phyloP scores from a whole-genome alignment of 2,888 invertebrate species.

The Galeruca laticollis region DNA sequence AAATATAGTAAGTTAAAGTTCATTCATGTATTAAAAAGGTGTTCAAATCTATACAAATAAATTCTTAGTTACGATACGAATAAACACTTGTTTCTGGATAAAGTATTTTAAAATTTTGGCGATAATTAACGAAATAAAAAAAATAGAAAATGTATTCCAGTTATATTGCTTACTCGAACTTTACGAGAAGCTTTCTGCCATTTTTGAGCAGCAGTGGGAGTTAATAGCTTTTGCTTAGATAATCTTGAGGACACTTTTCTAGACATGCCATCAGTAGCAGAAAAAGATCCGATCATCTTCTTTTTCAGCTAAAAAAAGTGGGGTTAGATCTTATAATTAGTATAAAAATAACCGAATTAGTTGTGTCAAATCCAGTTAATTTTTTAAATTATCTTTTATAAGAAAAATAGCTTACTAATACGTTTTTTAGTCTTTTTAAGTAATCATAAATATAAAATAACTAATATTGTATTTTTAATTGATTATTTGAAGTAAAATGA shows the following conservation, averaged over 20 bases:
- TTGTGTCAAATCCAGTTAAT: too few species aligned
- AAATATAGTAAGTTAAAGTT: too few species aligned
- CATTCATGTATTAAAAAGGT: too few species aligned
- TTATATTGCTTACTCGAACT: slow-evolving; percentile 78
- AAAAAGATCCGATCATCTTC: slow-evolving; percentile 73
- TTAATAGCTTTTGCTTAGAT: slow-evolving; percentile 68
- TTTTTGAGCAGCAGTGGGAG: slow-evolving; percentile 66
- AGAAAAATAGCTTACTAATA: too few species aligned
- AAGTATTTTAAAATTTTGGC: slow-evolving; percentile 12
- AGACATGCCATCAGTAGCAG: slow-evolving; percentile 76
- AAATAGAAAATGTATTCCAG: background rate
- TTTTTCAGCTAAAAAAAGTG: slow-evolving; percentile 68
- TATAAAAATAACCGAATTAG: background rate
- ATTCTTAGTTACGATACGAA: too few species aligned
- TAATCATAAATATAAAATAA: too few species aligned
- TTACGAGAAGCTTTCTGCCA: slow-evolving; percentile 80
- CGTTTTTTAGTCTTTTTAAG: too few species aligned
- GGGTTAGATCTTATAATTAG: slow-evolving; percentile 41
- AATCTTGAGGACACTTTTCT: slow-evolving; percentile 77
- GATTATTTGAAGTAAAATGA: too few species aligned
- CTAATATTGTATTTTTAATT: too few species aligned
- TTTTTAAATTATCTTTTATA: too few species aligned
- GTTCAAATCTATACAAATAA: too few species aligned
- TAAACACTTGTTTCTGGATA: too few species aligned
- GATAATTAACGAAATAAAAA: background rate